Percentiles rank a stretch among this genome's conserved stretches.
Conservation (phyloP, 2,888 invertebrate genomes). For the Ctena decussata region DNA sequence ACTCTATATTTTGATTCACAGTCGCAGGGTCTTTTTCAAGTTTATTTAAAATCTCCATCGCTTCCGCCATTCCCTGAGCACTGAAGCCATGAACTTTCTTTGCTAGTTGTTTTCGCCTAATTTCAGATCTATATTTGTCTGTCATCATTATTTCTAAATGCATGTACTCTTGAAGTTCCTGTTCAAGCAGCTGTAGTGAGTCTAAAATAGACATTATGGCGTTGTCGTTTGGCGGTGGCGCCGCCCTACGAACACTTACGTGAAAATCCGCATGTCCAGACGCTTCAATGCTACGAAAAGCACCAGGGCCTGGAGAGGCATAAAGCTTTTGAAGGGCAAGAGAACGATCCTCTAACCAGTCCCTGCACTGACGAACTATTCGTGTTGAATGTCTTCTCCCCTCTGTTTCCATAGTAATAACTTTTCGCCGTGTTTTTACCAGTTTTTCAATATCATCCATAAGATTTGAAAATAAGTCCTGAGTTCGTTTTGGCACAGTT, state of each 20-base stretch:
- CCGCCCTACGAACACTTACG: conserved; percentile 15
- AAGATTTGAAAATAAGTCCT: conserved; percentile 69
- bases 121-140: conserved; percentile 67
- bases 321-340: conserved; percentile 55
- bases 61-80: conserved; percentile 61
- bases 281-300: conserved; percentile 14
- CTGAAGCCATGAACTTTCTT: conserved; percentile 66
- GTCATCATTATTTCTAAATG: conserved; percentile 69
- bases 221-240: conserved; percentile 52
- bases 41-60: conserved; percentile 48
- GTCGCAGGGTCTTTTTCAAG: conserved; percentile 47
- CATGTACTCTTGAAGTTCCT: conserved; percentile 69
- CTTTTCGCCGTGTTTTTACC: conserved; percentile 59
- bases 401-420: conserved; percentile 67
- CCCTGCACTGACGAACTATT: conserved; percentile 67
- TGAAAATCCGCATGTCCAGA: conserved; percentile 8
- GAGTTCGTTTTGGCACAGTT: conserved; percentile 62
- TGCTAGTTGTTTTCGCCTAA: conserved; percentile 67
- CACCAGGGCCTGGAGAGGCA: conserved; percentile 13
- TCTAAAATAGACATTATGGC: conserved; percentile 71
- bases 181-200: conserved; percentile 65
- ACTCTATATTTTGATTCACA: conserved; percentile 44
- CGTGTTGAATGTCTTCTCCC: conserved; percentile 68
- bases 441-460: conserved; percentile 73
- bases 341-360: conserved; percentile 65